Evolutionary conservation across 2,888 invertebrate genomes (phyloP), one percentile per base, ranked within the genome.

Genomic region (Kuschelorhynchus macadamiae): DNA sequence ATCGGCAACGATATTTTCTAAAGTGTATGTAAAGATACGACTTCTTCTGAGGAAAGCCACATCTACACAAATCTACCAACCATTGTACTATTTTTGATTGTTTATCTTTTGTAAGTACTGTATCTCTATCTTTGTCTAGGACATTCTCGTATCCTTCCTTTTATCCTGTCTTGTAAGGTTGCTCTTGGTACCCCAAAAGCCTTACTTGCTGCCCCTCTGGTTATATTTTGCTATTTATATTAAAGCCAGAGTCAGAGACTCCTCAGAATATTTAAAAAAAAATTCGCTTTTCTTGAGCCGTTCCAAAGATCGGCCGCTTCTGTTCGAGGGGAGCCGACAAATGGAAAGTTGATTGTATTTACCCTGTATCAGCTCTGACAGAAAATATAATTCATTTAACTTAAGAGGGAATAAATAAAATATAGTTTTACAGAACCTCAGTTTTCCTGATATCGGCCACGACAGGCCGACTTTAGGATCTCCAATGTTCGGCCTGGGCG

Each of bases 1-100:
- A 3, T 44, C 59, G 18, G 30, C 21, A 7, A 46, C 42, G 36
- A 67, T 46, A 39, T 71, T 73, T 75, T 76, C 50, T 76, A 66
- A 11, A 77, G 77, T 18, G 75, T 74, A 53, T 76, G 71, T 49
- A 77, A 61, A 30, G 75, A 53, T 59, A 76, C 73, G 18, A 71
- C 67, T 69, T 77, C 74, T 65, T 77, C 74, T 7, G 41, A n/a
- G 65, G 65, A 39, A 65, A 57, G 3, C 62, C 62, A 39, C 57
- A 50, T 41, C 47, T 66, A 11, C 36, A 46, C 32, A 63, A 25
- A 9, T 65, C 57, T 12, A 42, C 17, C 9, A 65, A 12, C 66
- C 60, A 66, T 46, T 60, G 41, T 8, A 44, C 65, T 14, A 59
- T 30, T 16, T 8, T 12, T 46, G 42, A 14, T 59, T 65, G 59